Percentiles rank a stretch among this genome's conserved stretches.
Conservation (phyloP, 2,888 invertebrate genomes). For the Pristionchus mayeri region DNA sequence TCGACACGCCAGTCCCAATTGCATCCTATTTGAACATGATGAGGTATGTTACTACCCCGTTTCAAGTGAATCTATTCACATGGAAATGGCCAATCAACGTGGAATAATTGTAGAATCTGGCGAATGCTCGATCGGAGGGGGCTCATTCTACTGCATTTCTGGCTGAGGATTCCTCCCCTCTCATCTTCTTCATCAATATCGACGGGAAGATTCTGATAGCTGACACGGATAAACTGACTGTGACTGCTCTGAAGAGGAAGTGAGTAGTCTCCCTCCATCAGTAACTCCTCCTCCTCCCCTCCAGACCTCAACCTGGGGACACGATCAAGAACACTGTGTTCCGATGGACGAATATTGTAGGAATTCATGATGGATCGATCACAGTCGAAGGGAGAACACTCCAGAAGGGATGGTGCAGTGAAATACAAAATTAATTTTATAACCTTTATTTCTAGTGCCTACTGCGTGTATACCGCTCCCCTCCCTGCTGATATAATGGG, state of each 20-base stretch:
- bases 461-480: neutral
- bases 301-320: neutral
- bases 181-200: neutral
- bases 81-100: neutral
- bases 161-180: neutral
- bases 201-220: neutral
- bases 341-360: slow-evolving; percentile 15
- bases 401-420: neutral
- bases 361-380: slow-evolving; percentile 10
- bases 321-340: slow-evolving; percentile 3
- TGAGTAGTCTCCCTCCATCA: neutral
- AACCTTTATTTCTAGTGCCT: neutral
- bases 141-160: neutral
- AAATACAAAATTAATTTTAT: no score
- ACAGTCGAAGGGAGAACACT: neutral
- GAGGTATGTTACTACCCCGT: neutral
- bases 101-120: neutral
- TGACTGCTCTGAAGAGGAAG: neutral
- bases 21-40: neutral
- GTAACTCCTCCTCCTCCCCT: neutral
- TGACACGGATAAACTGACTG: neutral
- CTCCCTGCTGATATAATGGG: neutral
- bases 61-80: neutral
- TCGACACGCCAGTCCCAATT: neutral
- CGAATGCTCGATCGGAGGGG: slow-evolving; percentile 15